Conservation (phyloP, 2,797 vertebrate genomes). For the Eutrigla gurnardus region DNA sequence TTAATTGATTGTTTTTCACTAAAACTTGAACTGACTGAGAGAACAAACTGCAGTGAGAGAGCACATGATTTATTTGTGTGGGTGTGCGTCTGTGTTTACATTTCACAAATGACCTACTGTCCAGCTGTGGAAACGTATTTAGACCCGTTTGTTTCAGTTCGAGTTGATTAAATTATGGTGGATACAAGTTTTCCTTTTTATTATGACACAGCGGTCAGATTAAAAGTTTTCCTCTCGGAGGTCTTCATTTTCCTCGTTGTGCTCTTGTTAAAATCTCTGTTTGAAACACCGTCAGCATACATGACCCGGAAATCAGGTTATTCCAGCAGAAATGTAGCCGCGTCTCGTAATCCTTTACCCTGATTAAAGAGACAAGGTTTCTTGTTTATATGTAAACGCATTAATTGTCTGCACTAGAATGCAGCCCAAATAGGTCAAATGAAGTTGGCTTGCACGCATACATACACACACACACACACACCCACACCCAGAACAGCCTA, state of each 20-base stretch:
- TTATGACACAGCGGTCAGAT: neutral
- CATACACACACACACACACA: neutral
- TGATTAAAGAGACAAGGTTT: slow-evolving; percentile 22
- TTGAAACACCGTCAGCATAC: neutral
- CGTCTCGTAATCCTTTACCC: neutral
- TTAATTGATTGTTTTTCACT: too few species aligned
- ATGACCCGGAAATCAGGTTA: neutral
- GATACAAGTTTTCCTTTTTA: slow-evolving; percentile 6
- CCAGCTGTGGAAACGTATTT: slow-evolving; percentile 8
- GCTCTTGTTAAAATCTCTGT: neutral
- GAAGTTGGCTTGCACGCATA: neutral
- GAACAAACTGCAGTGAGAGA: slow-evolving; percentile 17
- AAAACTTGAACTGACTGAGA: neutral
- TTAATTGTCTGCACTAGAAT: slow-evolving; percentile 7
- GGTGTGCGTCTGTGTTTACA: neutral
- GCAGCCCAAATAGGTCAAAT: neutral
- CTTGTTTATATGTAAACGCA: slow-evolving; percentile 31
- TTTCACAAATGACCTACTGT: slow-evolving; percentile 33
- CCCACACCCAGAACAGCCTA: neutral
- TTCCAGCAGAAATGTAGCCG: slow-evolving; percentile 2
- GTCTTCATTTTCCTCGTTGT: neutral
- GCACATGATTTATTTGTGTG: neutral
- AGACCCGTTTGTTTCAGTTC: slow-evolving; percentile 30
- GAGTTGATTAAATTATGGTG: slow-evolving; percentile 13
- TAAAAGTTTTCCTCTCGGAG: neutral